Conservation (phyloP, 2,888 invertebrate species). For the Andrena flavipes region DNA sequence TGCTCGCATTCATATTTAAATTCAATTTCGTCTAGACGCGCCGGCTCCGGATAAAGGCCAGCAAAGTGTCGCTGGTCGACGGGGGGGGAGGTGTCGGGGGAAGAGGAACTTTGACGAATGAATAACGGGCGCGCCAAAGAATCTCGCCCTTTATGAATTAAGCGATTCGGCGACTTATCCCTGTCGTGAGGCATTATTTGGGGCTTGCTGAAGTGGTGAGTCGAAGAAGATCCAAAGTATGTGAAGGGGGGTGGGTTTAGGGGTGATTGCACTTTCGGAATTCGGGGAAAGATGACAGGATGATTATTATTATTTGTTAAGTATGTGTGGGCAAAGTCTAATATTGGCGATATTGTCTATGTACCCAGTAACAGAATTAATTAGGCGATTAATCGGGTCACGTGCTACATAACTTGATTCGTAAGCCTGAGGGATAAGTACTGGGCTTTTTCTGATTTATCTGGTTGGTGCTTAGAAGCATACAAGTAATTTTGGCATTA, state of each 20-base stretch:
- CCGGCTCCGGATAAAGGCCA: constrained; percentile 65
- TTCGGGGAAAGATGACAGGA: background rate
- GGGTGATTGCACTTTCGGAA: background rate
- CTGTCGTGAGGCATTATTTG: background rate
- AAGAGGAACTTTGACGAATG: constrained; percentile 58
- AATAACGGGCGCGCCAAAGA: constrained; percentile 40
- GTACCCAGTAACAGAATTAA: no score
- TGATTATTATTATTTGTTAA: background rate
- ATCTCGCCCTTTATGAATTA: constrained; percentile 42
- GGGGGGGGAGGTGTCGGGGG: background rate
- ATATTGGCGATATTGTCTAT: no score
- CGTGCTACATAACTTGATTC: no score
- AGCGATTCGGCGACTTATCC: constrained; percentile 11
- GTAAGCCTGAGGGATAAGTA: no score
- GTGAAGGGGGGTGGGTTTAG: background rate
- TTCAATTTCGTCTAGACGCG: constrained; percentile 76
- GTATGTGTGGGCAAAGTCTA: no score
- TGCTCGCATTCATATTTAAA: constrained; percentile 76
- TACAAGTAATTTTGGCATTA: no score
- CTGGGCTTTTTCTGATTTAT: no score
- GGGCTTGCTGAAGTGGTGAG: constrained; percentile 1
- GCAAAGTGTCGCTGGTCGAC: constrained; percentile 52
- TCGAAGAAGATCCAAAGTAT: background rate
- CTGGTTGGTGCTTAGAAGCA: no score
- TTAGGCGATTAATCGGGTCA: no score